Evolutionary conservation across 2,888 invertebrate species (phyloP).

Genomic region (Euphydryas editha): DNA sequence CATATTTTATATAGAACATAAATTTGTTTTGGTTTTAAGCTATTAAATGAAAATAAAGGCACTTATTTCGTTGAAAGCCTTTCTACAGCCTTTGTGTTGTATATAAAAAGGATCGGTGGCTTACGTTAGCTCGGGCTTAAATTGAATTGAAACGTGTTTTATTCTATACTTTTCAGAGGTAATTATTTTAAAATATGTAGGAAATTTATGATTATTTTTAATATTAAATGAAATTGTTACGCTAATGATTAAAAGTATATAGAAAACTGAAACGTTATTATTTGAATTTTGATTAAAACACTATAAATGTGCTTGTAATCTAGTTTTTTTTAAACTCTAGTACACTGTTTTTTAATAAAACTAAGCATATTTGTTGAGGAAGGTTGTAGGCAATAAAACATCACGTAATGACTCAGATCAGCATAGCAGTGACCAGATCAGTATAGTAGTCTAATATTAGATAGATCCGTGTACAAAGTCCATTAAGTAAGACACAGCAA

Average conservation of each 20-base stretch:
- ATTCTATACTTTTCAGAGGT: slow-evolving; percentile 7
- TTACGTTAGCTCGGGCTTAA: slow-evolving; percentile 22
- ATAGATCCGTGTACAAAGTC: no score
- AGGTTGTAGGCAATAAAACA: no score
- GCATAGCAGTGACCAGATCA: no score
- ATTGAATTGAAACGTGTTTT: slow-evolving; percentile 30
- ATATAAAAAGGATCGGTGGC: slow-evolving; percentile 23
- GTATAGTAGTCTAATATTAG: no score
- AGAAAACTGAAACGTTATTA: background rate
- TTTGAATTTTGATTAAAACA: no score
- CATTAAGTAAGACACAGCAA: no score
- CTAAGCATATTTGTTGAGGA: no score
- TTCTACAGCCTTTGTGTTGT: slow-evolving; percentile 27
- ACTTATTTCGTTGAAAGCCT: slow-evolving; percentile 31
- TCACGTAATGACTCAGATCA: no score
- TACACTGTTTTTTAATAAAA: no score
- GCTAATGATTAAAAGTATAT: background rate
- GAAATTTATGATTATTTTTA: background rate
- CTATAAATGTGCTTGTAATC: no score
- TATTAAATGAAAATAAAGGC: slow-evolving; percentile 30
- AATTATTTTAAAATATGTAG: slow-evolving; percentile 2
- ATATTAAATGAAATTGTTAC: background rate
- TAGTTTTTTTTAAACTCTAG: no score
- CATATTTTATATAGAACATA: background rate
- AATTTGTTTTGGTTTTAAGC: slow-evolving; percentile 4